Percentiles rank a stretch among this genome's conserved stretches.
Evolutionary conservation across 1,140 invertebrate species (phyloP).

Genomic region (Fopius arisanus): DNA sequence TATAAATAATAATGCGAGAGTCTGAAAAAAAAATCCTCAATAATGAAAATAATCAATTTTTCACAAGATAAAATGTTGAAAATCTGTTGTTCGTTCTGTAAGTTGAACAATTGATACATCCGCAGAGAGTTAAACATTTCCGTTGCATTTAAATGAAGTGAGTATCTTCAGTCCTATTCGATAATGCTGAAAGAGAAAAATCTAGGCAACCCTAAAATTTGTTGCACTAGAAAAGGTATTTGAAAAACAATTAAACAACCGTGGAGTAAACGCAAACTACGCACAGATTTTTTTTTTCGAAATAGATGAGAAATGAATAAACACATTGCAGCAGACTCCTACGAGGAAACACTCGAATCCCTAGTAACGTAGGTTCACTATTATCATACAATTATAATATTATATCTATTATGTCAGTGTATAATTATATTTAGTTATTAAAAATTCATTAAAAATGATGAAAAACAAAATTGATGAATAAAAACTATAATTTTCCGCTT

Average conservation of each 20-base stretch:
- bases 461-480: constrained; percentile 42
- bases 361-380: constrained; percentile 55
- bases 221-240: neutral
- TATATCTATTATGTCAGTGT: constrained; percentile 55
- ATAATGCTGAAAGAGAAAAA: constrained; percentile 11
- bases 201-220: constrained; percentile 19
- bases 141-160: neutral
- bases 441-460: constrained; percentile 45
- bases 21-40: no score
- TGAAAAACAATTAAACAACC: constrained; percentile 26
- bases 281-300: constrained; percentile 35
- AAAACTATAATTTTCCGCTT: constrained; percentile 60
- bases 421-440: constrained; percentile 64
- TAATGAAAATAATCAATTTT: neutral
- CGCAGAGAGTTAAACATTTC: neutral
- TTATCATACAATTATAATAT: constrained; percentile 42
- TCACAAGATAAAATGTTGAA: neutral
- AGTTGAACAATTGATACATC: neutral
- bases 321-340: constrained; percentile 31
- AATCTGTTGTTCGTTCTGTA: neutral
- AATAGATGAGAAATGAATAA: constrained; percentile 32
- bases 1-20: no score
- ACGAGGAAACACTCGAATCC: constrained; percentile 46
- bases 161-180: neutral
- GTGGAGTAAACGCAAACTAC: constrained; percentile 22